Base-by-base conservation (phyloP, 2,888 invertebrate species). In the Allygus modestus region DNA sequence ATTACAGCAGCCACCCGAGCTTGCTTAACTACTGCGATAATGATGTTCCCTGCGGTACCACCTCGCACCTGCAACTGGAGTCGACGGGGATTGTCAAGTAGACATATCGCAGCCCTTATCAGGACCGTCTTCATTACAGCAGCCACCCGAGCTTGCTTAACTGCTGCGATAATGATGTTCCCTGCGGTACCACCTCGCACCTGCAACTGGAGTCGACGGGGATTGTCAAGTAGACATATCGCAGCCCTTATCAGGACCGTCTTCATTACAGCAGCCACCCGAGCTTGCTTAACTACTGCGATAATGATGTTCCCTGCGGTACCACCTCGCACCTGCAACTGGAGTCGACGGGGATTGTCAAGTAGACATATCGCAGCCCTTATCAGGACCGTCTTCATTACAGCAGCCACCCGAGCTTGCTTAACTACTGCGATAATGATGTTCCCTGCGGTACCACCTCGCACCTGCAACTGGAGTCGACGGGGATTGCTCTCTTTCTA, bases 321-420 rank as follows among this genome's bases (percentile, higher is more conserved):
- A 9, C 20, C 9, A 11, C 17, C 26, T 58, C 58, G 17, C 58
- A 58, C 58, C 58, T 58, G 58, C 26, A 23, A 58, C 58, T 58
- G 58, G 58, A 58, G 58, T 2, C 12, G n/a, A 11, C 7, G 37
- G 37, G 5, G 5, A 37, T 54, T 54, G 54, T 54, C 31, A 65
- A 31, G 28, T 31, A 65, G 65, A 12, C 65, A 15, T 65, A 65
- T 65, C 31, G 17, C 20, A 26, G 17, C 28, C 65, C 65, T 65
- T 65, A 65, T 65, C 65, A 65, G 28, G 1, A 31, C 65, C 15
- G 65, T 26, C 65, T 65, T 65, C 65, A 65, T 65, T 65, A 65
- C 65, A 26, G 28, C 65, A 65, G 65, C 65, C 12, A 65, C 31
- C 65, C 65, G 31, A 65, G 65, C 28, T 17, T 65, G 31, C 65